phyloP scores from a whole-genome alignment of 2,888 invertebrate species.

The Spialia ferax region DNA sequence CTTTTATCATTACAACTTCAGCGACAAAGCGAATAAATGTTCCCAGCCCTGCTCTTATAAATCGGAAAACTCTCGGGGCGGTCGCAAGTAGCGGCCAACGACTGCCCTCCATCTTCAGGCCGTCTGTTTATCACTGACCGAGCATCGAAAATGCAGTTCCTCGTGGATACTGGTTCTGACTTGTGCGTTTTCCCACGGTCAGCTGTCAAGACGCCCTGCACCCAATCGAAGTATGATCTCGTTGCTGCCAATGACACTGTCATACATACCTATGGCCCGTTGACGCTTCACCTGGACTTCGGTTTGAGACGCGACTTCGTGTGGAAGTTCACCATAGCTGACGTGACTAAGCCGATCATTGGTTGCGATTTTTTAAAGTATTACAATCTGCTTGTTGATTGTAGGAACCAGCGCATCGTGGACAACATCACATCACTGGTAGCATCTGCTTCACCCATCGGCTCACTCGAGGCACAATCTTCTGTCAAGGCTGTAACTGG shows the following conservation, averaged over 20 bases:
- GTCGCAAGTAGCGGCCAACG: constrained; percentile 5
- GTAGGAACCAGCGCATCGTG: background rate
- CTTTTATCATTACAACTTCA: background rate
- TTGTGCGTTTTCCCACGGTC: background rate
- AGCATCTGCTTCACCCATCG: background rate
- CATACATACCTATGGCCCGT: background rate
- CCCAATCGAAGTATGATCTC: background rate
- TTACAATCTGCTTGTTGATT: background rate
- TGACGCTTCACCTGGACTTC: background rate
- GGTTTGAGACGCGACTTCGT: background rate
- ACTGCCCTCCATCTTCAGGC: background rate
- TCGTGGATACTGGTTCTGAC: background rate
- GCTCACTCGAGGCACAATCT: no score
- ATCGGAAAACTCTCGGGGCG: background rate
- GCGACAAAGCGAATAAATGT: background rate
- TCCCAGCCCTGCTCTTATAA: background rate
- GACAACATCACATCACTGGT: background rate
- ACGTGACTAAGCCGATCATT: background rate
- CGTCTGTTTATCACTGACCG: background rate
- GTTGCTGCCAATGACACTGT: background rate
- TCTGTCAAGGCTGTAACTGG: background rate
- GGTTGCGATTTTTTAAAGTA: background rate
- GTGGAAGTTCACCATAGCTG: background rate
- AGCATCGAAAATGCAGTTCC: background rate
- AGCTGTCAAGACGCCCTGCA: background rate